Percentiles rank a stretch among this genome's conserved stretches.
phyloP scores from a whole-genome alignment of 2,888 invertebrate genomes.

The Ormyrus rosae region DNA sequence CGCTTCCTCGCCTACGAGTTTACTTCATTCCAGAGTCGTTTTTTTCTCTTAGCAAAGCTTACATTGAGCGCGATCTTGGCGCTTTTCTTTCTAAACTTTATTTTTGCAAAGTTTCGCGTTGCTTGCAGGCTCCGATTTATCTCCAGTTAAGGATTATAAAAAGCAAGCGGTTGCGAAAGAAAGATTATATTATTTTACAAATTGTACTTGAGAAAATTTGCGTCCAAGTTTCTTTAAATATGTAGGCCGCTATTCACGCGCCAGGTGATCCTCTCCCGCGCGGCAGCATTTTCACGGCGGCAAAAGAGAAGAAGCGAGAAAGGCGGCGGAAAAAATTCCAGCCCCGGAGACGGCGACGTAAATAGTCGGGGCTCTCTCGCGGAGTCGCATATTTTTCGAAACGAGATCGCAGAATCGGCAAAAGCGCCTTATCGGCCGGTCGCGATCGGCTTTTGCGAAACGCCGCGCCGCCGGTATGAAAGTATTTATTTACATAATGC shows the following conservation, averaged over 20 bases:
- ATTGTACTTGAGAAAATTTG: no score
- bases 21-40: not conserved
- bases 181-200: no score
- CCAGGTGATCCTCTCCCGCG: no score
- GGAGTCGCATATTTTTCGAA: not conserved
- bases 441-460: not conserved
- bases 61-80: not conserved
- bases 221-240: no score
- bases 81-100: not conserved
- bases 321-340: no score
- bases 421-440: no score
- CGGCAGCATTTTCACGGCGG: no score
- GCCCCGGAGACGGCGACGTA: not conserved
- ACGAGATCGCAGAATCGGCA: no score
- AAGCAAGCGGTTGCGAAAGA: not conserved
- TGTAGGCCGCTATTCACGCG: no score
- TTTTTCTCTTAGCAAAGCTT: not conserved
- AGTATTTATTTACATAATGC: slow-evolving; percentile 38
- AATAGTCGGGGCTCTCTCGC: not conserved
- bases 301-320: no score
- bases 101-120: not conserved
- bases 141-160: slow-evolving; percentile 2
- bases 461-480: slow-evolving; percentile 6
- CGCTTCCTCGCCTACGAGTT: not conserved
- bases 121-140: slow-evolving; percentile 18